Conservation (phyloP, 2,113 vertebrate species). For the Platycercus adscitus region DNA sequence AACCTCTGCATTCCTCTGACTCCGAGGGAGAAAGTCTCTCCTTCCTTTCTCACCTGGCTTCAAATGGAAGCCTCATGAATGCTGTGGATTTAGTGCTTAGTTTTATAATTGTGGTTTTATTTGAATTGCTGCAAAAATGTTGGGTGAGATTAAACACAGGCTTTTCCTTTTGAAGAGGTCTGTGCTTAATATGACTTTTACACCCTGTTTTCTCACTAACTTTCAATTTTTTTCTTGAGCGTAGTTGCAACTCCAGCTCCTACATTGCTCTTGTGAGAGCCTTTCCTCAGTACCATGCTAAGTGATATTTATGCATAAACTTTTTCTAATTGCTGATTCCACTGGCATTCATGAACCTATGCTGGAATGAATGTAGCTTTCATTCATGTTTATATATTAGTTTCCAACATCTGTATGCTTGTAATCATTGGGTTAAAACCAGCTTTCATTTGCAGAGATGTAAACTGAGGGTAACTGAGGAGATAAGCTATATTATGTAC, state of each 20-base stretch:
- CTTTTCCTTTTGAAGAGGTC: constrained; percentile 59
- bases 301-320: constrained; percentile 31
- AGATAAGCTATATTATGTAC: neutral
- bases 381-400: constrained; percentile 68
- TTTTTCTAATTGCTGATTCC: constrained; percentile 53
- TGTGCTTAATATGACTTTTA: constrained; percentile 28
- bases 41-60: constrained; percentile 51
- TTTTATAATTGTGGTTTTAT: constrained; percentile 62
- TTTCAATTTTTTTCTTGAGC: constrained; percentile 32
- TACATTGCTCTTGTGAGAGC: neutral
- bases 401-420: constrained; percentile 57
- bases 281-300: neutral
- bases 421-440: constrained; percentile 7
- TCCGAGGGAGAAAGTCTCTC: neutral
- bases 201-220: constrained; percentile 42
- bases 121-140: constrained; percentile 38
- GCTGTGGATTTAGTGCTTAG: neutral
- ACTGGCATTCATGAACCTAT: constrained; percentile 15
- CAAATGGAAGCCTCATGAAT: constrained; percentile 11
- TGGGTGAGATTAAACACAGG: constrained; percentile 32
- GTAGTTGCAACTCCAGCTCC: neutral
- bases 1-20: constrained; percentile 14
- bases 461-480: neutral
- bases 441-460: constrained; percentile 17
- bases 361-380: constrained; percentile 26